Evolutionary conservation across 1,140 invertebrate species (phyloP).

Genomic region (Calliphora vicina): DNA sequence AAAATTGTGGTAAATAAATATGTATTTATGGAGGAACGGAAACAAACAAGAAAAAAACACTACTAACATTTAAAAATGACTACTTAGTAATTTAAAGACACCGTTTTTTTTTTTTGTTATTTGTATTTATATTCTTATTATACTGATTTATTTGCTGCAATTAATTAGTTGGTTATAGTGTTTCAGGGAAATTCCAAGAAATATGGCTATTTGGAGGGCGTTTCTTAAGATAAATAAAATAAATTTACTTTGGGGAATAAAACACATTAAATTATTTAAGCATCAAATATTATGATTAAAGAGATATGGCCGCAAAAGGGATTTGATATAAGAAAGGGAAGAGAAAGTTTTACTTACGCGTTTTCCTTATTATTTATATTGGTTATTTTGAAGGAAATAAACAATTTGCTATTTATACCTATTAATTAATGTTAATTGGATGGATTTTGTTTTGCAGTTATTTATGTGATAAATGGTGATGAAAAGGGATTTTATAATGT

Average conservation of each 20-base stretch:
- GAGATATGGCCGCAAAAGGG: neutral
- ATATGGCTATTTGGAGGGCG: neutral
- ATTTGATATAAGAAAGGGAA: neutral
- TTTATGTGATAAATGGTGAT: no score
- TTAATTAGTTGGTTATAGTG: neutral
- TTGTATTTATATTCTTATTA: neutral
- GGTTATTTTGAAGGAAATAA: no score
- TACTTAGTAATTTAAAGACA: conserved; percentile 1
- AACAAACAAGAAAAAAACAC: no score
- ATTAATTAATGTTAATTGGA: no score
- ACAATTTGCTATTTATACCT: no score
- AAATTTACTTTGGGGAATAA: neutral
- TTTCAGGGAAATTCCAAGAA: neutral
- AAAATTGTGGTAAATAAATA: neutral
- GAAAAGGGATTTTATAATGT: no score
- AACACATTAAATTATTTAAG: neutral
- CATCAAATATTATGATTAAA: neutral
- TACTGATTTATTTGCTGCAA: neutral
- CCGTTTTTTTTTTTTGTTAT: neutral
- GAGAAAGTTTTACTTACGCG: no score
- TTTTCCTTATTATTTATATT: no score
- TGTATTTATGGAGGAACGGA: neutral
- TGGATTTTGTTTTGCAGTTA: no score
- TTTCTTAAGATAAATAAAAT: neutral
- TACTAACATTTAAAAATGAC: neutral